Conservation (phyloP, 2,888 invertebrate genomes). For the Globia sparganii region DNA sequence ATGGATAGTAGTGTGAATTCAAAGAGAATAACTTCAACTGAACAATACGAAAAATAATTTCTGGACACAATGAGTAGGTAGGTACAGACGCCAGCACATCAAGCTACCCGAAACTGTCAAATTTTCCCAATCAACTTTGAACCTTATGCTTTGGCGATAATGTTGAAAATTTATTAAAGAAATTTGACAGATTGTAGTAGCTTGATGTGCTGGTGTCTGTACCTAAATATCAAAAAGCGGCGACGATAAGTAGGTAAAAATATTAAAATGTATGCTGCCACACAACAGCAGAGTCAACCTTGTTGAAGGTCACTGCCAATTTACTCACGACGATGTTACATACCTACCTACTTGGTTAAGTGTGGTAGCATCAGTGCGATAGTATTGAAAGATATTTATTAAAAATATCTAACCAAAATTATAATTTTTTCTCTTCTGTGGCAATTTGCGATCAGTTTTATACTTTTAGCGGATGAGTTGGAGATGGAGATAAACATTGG, state of each 20-base stretch:
- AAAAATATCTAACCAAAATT: not conserved
- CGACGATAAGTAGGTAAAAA: conserved; percentile 23
- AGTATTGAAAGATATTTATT: not conserved
- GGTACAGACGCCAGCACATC: no score
- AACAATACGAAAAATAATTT: conserved; percentile 5
- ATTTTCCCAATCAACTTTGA: no score
- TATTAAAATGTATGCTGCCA: conserved; percentile 43
- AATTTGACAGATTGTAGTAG: no score
- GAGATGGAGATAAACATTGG: not conserved
- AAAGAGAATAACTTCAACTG: conserved; percentile 6
- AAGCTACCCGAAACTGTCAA: no score
- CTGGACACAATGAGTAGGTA: conserved; percentile 11
- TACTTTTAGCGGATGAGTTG: not conserved
- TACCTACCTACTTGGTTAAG: conserved; percentile 9
- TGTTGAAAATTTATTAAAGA: no score
- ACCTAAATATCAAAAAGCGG: conserved; percentile 13
- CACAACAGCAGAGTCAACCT: conserved; percentile 38
- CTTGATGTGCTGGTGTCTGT: no score
- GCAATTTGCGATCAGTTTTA: not conserved
- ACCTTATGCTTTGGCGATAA: no score
- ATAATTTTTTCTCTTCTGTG: not conserved
- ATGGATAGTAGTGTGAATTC: not conserved
- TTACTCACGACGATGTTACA: conserved; percentile 5
- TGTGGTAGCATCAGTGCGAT: conserved; percentile 4
- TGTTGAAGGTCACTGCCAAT: conserved; percentile 48